These are phyloP conservation scores for Dreissena polymorpha DNA, from an alignment of 1,140 invertebrate species.

Conservation along the genomic window DNA sequence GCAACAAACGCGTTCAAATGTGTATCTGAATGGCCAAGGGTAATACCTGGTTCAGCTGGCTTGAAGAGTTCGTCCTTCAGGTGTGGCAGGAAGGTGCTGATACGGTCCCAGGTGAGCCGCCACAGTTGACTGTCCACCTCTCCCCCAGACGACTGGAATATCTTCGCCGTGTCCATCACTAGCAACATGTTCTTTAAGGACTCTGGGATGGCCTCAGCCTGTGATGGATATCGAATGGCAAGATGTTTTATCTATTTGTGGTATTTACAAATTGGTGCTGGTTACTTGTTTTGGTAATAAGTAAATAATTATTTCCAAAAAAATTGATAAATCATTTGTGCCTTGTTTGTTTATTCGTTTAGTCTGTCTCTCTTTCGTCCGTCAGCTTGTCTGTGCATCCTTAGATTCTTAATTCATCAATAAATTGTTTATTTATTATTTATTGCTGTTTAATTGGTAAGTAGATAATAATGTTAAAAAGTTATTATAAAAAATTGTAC, in stretches of 20 bases:
- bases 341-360: no score
- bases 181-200: constrained; percentile 98
- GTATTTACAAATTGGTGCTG: background rate
- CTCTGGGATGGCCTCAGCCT: constrained; percentile 96
- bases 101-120: constrained; percentile 95
- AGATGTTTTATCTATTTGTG: background rate
- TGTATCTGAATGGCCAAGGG: no score
- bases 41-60: constrained; percentile 69
- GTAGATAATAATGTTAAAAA: no score
- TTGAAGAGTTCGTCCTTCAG: constrained; percentile 88
- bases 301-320: no score
- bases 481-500: no score
- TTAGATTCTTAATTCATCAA: no score
- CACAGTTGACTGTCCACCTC: constrained; percentile 84
- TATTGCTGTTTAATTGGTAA: no score
- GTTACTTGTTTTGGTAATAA: background rate
- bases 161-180: constrained; percentile 97
- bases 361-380: no score
- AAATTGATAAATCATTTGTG: no score
- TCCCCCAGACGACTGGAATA: constrained; percentile 82
- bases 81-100: constrained; percentile 92
- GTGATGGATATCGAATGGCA: background rate
- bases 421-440: no score
- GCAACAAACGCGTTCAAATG: no score
- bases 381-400: no score